These are phyloP conservation scores for Podilymbus podiceps DNA, from an alignment of 2,113 vertebrate genomes.

Conservation along the genomic window DNA sequence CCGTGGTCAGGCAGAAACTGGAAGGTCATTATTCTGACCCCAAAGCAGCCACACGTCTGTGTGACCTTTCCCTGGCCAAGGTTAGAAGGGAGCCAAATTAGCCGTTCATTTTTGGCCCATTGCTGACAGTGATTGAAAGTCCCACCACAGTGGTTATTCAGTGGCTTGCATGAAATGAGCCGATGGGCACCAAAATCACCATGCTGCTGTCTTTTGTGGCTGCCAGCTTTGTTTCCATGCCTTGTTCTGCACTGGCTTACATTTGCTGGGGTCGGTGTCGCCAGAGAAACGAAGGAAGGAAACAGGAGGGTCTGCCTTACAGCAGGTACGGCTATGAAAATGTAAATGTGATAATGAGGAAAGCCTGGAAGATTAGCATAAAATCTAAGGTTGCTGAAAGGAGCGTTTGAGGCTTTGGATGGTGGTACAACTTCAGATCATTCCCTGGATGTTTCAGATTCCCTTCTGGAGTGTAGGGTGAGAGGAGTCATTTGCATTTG, in stretches of 20 bases:
- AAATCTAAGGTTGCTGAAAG: not conserved
- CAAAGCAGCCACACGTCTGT: not conserved
- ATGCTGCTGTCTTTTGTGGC: not conserved
- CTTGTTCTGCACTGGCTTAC: not conserved
- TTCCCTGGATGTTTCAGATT: not conserved
- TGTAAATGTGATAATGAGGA: not conserved
- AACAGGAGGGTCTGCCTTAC: not conserved
- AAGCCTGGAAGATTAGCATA: not conserved
- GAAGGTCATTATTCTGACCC: not conserved
- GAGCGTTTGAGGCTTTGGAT: not conserved
- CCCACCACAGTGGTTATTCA: rapidly evolving
- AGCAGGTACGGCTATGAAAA: not conserved
- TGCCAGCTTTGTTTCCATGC: not conserved
- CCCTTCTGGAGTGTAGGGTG: not conserved
- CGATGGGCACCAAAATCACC: not conserved
- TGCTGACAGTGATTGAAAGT: not conserved
- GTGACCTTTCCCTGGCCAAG: not conserved
- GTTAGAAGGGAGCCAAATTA: not conserved
- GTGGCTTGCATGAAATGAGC: not conserved
- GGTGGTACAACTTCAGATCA: not conserved
- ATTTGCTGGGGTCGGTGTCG: not conserved
- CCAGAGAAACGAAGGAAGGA: not conserved
- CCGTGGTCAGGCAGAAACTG: not conserved
- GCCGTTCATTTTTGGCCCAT: not conserved
- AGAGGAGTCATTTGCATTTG: not conserved